Base-by-base conservation (phyloP, 2,888 invertebrate genomes). In the Heliconius aoede region DNA sequence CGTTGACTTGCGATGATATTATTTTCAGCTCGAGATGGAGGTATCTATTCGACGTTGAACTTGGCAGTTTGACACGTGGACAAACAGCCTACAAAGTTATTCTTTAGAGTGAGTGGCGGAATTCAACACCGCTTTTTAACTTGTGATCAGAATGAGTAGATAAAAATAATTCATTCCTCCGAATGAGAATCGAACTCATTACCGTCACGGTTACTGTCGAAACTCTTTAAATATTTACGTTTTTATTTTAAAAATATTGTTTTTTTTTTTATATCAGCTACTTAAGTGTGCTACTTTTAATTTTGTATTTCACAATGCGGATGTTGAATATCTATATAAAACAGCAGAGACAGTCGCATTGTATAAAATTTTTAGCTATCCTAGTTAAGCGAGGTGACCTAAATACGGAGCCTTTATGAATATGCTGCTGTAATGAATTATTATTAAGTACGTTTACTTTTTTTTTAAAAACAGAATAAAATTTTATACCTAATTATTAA, bases 291-390 rank as follows among this genome's bases (percentile, higher is more conserved):
- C 69, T 46, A 51, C 30, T 30, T 28, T 51, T 30, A 51, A 69
- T 69, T n/a, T 69, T 3, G 30, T 30, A 55, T 69, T 30, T 55
- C 15, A 55, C 69, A 32, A 72, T 69, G 74, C 80, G 68, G 74
- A 76, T 73, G 76, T 74, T 76, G 46, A 55, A 74, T 74, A 64
- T 72, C 61, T 67, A n/a, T n/a, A n/a, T n/a, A n/a, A n/a, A n/a
- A n/a, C n/a, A n/a, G 55, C 69, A 55, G 69, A 55, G 69, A 65
- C 76, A 73, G 72, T 73, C 55, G 74, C 74, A 76, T 73, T 58
- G 68, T 74, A 71, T 80, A 74, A 78, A 80, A 75, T 71, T 80
- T 80, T 80, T 74, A 76, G 60, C 74, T 67, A 78, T 76, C 76
- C 80, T 71, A 78, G 78, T 73, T 78, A 65, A 73, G 74, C 67